phyloP scores from a whole-genome alignment of 2,113 vertebrate genomes.

The Sprattus sprattus region DNA sequence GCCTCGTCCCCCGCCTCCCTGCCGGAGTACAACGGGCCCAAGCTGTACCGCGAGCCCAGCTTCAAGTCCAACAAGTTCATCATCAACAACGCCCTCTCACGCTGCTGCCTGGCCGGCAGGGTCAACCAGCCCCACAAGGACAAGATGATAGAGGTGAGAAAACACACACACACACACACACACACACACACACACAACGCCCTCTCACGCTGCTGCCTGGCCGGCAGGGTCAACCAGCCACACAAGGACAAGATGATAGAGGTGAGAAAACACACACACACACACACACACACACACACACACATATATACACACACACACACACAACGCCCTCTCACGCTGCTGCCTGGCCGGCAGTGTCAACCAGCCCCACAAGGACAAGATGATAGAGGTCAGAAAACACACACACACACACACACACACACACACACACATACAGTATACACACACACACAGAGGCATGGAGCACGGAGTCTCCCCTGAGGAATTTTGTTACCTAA shows the following conservation, averaged over 20 bases:
- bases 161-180: background rate
- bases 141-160: conserved; percentile 83
- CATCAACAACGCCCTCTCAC: conserved; percentile 87
- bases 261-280: too few relatives aligned
- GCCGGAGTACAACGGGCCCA: conserved; percentile 85
- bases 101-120: conserved; percentile 88
- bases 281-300: background rate
- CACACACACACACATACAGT: background rate
- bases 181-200: too few relatives aligned
- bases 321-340: background rate
- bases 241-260: too few relatives aligned
- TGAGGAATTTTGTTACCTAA: background rate
- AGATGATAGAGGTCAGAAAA: too few relatives aligned
- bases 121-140: conserved; percentile 88
- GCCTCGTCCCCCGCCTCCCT: conserved; percentile 79
- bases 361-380: too few relatives aligned
- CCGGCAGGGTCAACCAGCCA: too few relatives aligned
- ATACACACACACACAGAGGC: too few relatives aligned
- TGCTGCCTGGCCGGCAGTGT: too few relatives aligned
- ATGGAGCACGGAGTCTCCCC: too few relatives aligned
- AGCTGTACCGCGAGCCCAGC: conserved; percentile 89
- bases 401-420: background rate
- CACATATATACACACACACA: background rate
- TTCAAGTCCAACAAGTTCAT: conserved; percentile 94
- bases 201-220: too few relatives aligned